Percentiles rank a stretch among this genome's conserved stretches.
phyloP scores from a whole-genome alignment of 2,113 vertebrate species.

The Corythoichthys intestinalis region DNA sequence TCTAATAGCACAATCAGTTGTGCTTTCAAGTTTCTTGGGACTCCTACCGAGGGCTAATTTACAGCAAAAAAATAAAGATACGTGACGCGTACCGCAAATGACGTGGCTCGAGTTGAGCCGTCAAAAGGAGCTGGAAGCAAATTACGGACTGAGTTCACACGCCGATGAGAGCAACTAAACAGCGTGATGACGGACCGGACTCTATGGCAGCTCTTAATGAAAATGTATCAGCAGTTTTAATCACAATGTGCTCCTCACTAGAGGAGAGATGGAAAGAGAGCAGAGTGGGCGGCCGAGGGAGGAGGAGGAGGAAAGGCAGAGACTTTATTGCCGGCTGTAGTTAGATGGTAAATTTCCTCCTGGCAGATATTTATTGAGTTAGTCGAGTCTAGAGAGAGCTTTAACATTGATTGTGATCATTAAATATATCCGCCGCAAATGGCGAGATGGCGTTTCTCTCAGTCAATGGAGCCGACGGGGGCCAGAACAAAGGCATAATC shows the following conservation, averaged over 20 bases:
- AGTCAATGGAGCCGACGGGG: slow-evolving; percentile 59
- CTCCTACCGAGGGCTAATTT: no score
- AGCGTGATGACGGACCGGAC: not conserved
- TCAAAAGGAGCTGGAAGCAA: not conserved
- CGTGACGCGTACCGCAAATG: no score
- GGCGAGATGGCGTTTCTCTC: slow-evolving; percentile 65
- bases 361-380: slow-evolving; percentile 78
- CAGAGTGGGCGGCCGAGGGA: slow-evolving; percentile 33
- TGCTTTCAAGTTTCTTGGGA: no score
- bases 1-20: no score
- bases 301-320: slow-evolving; percentile 32
- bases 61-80: no score
- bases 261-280: slow-evolving; percentile 20
- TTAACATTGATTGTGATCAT: slow-evolving; percentile 81
- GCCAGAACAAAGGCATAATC: slow-evolving; percentile 69
- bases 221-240: slow-evolving; percentile 77
- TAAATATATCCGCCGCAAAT: slow-evolving; percentile 76
- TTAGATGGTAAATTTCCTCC: slow-evolving; percentile 76
- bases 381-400: slow-evolving; percentile 75
- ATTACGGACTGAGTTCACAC: not conserved
- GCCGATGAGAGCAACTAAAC: slow-evolving; percentile 45
- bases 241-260: slow-evolving; percentile 70
- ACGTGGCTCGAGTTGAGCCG: not conserved
- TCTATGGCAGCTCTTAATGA: slow-evolving; percentile 67
- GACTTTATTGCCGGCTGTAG: slow-evolving; percentile 72